These are phyloP conservation scores for Oxycera nigricornis DNA, from an alignment of 2,888 invertebrate species.

Conservation along the genomic window DNA sequence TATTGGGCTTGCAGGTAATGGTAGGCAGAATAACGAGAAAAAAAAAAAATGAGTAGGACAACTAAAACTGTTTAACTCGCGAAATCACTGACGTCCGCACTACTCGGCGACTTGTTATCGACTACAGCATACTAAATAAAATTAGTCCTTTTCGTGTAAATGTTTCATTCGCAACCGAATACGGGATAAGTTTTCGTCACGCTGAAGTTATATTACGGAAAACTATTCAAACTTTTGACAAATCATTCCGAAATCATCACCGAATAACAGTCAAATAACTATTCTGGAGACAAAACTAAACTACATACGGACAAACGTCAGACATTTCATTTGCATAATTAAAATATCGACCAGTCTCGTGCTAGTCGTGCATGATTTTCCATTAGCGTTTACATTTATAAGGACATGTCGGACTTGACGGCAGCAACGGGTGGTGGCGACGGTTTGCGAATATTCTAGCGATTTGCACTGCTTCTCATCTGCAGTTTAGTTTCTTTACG, in stretches of 20 bases:
- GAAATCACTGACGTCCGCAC: too few relatives aligned
- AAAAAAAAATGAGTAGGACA: too few relatives aligned
- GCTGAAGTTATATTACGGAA: too few relatives aligned
- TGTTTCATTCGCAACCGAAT: too few relatives aligned
- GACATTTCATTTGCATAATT: conserved; percentile 48
- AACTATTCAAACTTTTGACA: too few relatives aligned
- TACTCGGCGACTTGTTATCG: too few relatives aligned
- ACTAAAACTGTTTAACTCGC: too few relatives aligned
- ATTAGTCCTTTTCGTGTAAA: too few relatives aligned
- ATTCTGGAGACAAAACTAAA: not conserved
- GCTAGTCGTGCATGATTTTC: conserved; percentile 37
- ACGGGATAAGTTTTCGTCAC: too few relatives aligned
- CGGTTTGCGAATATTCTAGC: not conserved
- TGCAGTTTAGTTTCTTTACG: conserved; percentile 10
- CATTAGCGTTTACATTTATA: conserved; percentile 38
- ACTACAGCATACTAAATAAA: too few relatives aligned
- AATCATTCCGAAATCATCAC: not conserved
- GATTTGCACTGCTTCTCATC: conserved; percentile 29
- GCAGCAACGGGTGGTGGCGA: not conserved
- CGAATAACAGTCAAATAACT: not conserved
- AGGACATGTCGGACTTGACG: not conserved
- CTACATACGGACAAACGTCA: not conserved
- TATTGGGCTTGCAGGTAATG: too few relatives aligned
- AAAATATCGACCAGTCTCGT: conserved; percentile 46
- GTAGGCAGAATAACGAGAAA: too few relatives aligned